A percentile compares a stretch with the other conserved stretches of the same genome.
Evolutionary conservation across 2,113 vertebrate species (phyloP).

Genomic region (Eretmochelys imbricata): DNA sequence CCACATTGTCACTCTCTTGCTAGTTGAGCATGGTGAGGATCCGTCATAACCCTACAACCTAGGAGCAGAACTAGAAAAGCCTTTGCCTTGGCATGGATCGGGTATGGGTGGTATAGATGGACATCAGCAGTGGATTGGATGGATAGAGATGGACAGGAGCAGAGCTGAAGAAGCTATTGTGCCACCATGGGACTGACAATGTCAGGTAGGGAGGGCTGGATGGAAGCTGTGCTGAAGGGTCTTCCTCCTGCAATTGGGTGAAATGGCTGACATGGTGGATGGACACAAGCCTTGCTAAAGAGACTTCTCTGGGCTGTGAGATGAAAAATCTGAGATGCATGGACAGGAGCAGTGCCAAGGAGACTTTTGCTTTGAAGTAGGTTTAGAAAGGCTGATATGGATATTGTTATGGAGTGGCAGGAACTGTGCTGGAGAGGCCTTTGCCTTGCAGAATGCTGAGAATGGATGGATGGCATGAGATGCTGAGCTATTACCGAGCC

Average conservation of each 20-base stretch:
- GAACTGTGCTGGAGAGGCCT: background rate
- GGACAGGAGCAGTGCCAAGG: fast-evolving
- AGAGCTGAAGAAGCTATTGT: background rate
- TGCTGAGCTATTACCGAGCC: background rate
- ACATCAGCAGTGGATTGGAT: fast-evolving
- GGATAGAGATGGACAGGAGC: fast-evolving
- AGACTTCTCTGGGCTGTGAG: background rate
- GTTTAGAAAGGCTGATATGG: background rate
- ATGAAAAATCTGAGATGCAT: background rate
- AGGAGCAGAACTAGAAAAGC: background rate
- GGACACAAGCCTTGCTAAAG: background rate
- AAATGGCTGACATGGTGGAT: background rate
- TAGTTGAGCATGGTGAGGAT: background rate
- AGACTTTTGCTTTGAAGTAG: background rate
- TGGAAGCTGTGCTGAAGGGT: background rate
- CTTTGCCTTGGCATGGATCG: background rate
- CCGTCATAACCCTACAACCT: background rate
- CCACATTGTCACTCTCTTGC: background rate
- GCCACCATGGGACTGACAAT: background rate
- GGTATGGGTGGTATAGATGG: background rate
- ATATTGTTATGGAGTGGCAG: background rate
- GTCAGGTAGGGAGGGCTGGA: background rate
- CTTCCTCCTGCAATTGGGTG: background rate
- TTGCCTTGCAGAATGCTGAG: background rate
- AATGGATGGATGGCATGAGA: too few species aligned